A percentile compares a stretch with the other conserved stretches of the same genome.
Conservation (phyloP, 2,113 vertebrate genomes). For the Myiozetetes cayanensis region DNA sequence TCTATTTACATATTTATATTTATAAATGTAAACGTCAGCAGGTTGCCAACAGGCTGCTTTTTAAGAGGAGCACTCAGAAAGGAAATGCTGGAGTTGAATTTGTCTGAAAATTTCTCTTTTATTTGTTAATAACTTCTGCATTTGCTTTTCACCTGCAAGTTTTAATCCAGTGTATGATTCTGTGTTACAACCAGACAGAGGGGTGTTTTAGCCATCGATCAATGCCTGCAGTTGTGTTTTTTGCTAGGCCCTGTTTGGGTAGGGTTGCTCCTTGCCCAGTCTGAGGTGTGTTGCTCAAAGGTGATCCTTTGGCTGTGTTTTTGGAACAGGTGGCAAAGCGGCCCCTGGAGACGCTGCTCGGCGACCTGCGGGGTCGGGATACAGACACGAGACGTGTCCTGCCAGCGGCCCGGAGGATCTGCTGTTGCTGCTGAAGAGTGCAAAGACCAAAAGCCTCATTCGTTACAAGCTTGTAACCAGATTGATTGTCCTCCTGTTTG, state of each 20-base stretch:
- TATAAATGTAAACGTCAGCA: neutral
- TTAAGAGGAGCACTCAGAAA: neutral
- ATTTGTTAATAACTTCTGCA: neutral
- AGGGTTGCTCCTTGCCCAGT: neutral
- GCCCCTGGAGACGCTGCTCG: slow-evolving; percentile 84
- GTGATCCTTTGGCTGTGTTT: neutral
- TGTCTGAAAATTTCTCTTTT: neutral
- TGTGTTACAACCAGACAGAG: neutral
- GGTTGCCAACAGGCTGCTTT: neutral
- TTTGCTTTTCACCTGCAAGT: slow-evolving; percentile 1
- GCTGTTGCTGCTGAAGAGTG: slow-evolving; percentile 70
- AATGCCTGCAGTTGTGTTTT: neutral
- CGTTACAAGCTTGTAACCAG: slow-evolving; percentile 87
- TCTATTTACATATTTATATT: slow-evolving; percentile 15
- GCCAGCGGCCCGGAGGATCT: slow-evolving; percentile 70
- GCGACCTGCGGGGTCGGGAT: slow-evolving; percentile 88
- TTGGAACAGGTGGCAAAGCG: slow-evolving; percentile 80
- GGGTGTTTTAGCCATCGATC: neutral
- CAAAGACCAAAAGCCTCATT: slow-evolving; percentile 74
- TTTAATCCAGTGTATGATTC: neutral
- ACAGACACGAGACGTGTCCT: slow-evolving; percentile 82
- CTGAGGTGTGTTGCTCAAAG: accelerated
- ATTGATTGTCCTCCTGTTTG: slow-evolving; percentile 85
- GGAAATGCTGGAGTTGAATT: neutral
- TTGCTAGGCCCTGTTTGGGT: neutral